Conservation (phyloP, 1,140 invertebrate species). For the Drosophila watanabei region DNA sequence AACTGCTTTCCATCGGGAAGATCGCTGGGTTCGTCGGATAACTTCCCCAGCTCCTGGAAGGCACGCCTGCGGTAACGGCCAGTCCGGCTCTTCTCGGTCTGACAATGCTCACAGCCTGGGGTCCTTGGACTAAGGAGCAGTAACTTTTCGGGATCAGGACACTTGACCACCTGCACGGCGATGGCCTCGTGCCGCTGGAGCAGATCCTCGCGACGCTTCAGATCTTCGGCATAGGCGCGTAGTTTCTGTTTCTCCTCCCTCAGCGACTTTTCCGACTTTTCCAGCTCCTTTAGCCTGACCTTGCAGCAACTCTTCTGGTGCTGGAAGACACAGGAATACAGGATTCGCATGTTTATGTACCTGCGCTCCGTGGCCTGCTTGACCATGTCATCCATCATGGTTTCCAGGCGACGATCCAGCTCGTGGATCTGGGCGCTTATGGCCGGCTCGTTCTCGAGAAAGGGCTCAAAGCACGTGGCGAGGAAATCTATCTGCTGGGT, state of each 20-base stretch:
- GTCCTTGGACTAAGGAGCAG: not conserved
- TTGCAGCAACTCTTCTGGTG: slow-evolving; percentile 38
- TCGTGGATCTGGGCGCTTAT: slow-evolving; percentile 5
- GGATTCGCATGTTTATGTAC: slow-evolving; percentile 43
- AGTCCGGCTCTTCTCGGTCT: too few relatives aligned
- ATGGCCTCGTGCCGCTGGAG: slow-evolving; percentile 13
- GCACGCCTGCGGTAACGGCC: not conserved
- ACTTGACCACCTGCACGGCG: not conserved
- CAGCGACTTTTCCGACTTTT: not conserved
- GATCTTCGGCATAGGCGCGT: slow-evolving; percentile 6
- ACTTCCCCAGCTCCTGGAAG: slow-evolving; percentile 4
- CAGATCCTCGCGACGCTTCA: slow-evolving; percentile 22
- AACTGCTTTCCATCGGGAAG: not conserved
- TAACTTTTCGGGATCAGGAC: not conserved
- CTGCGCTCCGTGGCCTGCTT: slow-evolving; percentile 38
- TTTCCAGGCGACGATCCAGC: slow-evolving; percentile 56
- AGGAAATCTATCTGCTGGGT: slow-evolving; percentile 41
- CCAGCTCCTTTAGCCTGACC: slow-evolving; percentile 3
- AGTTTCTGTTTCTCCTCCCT: slow-evolving; percentile 10
- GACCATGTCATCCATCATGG: slow-evolving; percentile 21
- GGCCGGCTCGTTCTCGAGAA: slow-evolving; percentile 25
- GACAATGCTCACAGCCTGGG: slow-evolving; percentile 4
- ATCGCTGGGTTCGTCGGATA: slow-evolving; percentile 13
- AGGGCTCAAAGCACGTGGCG: slow-evolving; percentile 30
- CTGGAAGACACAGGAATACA: slow-evolving; percentile 51